These are phyloP conservation scores for Pagrus major DNA, from an alignment of 2,113 vertebrate species.

Conservation along the genomic window DNA sequence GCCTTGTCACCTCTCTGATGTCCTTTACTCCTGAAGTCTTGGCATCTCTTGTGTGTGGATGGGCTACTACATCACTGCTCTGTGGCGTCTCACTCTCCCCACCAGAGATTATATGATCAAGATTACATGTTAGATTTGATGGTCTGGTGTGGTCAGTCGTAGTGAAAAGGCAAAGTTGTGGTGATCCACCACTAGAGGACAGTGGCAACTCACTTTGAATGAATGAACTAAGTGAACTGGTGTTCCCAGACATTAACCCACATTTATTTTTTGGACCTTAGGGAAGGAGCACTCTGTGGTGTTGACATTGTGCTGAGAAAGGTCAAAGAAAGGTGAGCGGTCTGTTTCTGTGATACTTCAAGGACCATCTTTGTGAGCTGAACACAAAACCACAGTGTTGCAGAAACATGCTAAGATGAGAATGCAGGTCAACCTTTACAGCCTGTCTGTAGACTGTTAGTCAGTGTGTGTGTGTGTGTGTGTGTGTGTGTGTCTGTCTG, in stretches of 20 bases:
- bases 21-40: background rate
- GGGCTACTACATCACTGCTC: no score
- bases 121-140: background rate
- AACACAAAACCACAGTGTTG: background rate
- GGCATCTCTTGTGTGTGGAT: background rate
- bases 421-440: background rate
- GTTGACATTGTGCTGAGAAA: background rate
- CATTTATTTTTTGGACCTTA: background rate
- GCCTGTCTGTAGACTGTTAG: background rate
- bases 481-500: constrained; percentile 1
- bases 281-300: background rate
- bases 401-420: background rate
- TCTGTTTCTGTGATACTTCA: background rate
- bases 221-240: background rate
- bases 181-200: constrained; percentile 72
- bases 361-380: background rate
- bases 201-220: constrained; percentile 35
- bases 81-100: background rate
- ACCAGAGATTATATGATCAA: background rate
- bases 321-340: constrained; percentile 16
- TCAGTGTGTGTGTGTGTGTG: background rate
- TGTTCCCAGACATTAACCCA: background rate
- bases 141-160: background rate
- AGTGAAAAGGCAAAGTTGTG: background rate
- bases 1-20: background rate